Conservation (phyloP, 2,888 invertebrate species). For the Rhaphigaster nebulosa region DNA sequence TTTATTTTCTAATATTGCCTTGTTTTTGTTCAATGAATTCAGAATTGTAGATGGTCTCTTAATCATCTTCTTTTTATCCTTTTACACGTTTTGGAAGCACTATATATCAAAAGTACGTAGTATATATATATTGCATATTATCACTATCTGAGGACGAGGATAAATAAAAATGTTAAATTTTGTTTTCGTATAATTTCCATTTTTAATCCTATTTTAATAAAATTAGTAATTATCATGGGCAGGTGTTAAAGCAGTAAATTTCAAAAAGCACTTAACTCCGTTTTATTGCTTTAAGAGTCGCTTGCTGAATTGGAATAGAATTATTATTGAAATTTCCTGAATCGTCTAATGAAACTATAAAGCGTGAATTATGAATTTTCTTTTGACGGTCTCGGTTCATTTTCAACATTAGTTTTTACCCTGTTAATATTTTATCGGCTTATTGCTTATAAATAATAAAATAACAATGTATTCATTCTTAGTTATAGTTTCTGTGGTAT, state of each 20-base stretch:
- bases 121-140: too few relatives aligned
- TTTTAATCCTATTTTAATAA: not conserved
- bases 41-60: too few relatives aligned
- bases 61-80: too few relatives aligned
- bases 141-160: not conserved
- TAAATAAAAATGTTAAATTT: not conserved
- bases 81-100: too few relatives aligned
- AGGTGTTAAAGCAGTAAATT: slow-evolving; percentile 8
- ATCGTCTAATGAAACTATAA: not conserved
- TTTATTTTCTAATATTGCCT: too few relatives aligned
- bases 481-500: too few relatives aligned
- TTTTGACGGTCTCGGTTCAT: not conserved
- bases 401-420: not conserved
- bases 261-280: not conserved
- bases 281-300: not conserved
- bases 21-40: too few relatives aligned
- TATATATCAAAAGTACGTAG: too few relatives aligned
- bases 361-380: not conserved
- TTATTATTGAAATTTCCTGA: not conserved
- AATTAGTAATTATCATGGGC: not conserved
- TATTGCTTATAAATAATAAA: too few relatives aligned
- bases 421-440: not conserved
- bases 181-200: not conserved
- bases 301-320: not conserved
- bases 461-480: too few relatives aligned